These are phyloP conservation scores for Cottus gobio DNA, from an alignment of 2,113 vertebrate genomes.

Conservation along the genomic window DNA sequence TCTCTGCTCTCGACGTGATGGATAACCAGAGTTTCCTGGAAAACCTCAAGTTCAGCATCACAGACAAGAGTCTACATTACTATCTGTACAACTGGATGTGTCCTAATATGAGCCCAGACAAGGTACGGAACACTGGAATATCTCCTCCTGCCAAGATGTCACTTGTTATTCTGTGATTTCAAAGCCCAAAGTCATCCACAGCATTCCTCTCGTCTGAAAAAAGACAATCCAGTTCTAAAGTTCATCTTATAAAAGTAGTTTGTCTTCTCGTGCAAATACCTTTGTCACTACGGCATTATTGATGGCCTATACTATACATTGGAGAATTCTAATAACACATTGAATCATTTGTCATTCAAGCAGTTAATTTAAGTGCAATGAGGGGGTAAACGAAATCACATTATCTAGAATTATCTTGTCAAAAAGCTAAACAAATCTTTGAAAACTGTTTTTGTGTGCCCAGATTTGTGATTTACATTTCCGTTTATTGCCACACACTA, in stretches of 20 bases:
- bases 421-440: neutral
- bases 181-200: neutral
- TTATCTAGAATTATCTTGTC: neutral
- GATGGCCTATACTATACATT: neutral
- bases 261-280: neutral
- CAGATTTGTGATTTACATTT: neutral
- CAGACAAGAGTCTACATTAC: slow-evolving; percentile 90
- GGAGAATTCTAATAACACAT: neutral
- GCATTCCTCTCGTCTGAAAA: neutral
- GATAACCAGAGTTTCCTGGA: slow-evolving; percentile 93
- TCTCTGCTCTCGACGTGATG: slow-evolving; percentile 94
- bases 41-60: slow-evolving; percentile 92
- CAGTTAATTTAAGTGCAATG: neutral
- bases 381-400: neutral
- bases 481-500: neutral
- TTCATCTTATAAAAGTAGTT: neutral
- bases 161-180: neutral
- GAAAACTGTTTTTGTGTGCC: neutral
- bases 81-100: slow-evolving; percentile 99
- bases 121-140: slow-evolving; percentile 80
- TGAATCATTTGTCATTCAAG: neutral
- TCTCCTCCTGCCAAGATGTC: neutral
- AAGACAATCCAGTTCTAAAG: neutral
- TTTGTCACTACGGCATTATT: neutral
- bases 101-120: slow-evolving; percentile 90